Percentiles rank a stretch among this genome's conserved stretches.
phyloP scores from a whole-genome alignment of 1,140 invertebrate genomes.

The Brachionus rotundiformis region DNA sequence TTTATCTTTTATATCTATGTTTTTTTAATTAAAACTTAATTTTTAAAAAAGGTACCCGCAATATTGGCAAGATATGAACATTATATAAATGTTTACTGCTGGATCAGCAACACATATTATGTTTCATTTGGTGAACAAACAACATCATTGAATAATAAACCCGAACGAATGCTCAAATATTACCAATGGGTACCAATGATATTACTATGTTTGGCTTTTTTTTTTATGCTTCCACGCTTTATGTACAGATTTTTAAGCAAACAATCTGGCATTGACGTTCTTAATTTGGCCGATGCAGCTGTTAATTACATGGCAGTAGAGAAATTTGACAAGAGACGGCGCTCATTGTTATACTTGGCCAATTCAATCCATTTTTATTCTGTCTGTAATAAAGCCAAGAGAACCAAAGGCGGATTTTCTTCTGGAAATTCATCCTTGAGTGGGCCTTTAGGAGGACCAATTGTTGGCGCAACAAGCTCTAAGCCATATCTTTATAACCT shows the following conservation, averaged over 20 bases:
- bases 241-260: constrained; percentile 58
- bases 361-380: constrained; percentile 51
- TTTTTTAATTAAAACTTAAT: not conserved
- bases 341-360: constrained; percentile 30
- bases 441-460: constrained; percentile 14
- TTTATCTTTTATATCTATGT: too few relatives aligned
- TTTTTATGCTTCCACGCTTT: constrained; percentile 63
- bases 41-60: constrained; percentile 31
- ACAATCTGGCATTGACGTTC: constrained; percentile 47
- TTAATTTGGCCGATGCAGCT: constrained; percentile 48
- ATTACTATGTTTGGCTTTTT: constrained; percentile 61
- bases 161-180: constrained; percentile 57
- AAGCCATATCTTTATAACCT: constrained; percentile 44
- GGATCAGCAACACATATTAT: constrained; percentile 51
- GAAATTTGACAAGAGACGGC: constrained; percentile 46
- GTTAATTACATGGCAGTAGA: constrained; percentile 47
- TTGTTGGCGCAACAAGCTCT: constrained; percentile 37
- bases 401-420: constrained; percentile 25
- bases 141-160: constrained; percentile 40
- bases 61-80: constrained; percentile 42
- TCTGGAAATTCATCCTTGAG: not conserved
- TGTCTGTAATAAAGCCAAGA: constrained; percentile 22
- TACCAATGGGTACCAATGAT: constrained; percentile 67
- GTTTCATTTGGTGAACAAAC: constrained; percentile 49
- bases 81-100: constrained; percentile 48